These are phyloP conservation scores for Cheirogaleus major DNA, from an alignment of 2,797 vertebrate species.

Conservation along the genomic window DNA sequence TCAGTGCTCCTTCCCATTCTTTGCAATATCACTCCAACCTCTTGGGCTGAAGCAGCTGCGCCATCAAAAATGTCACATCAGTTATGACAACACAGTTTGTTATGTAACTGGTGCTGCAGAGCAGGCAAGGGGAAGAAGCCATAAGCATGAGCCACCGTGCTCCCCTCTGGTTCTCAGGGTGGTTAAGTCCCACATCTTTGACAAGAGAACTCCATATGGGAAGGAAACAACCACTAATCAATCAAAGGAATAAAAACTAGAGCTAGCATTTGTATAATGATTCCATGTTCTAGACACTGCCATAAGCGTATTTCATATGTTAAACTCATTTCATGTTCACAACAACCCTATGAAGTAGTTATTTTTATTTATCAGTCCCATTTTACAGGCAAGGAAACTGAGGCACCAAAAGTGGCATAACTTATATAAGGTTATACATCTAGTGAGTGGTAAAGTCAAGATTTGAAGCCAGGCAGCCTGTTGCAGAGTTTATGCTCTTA, in stretches of 20 bases:
- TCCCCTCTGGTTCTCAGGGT: background rate
- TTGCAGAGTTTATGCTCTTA: background rate
- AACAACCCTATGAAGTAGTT: background rate
- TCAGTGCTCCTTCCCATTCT: conserved; percentile 49
- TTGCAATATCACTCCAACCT: background rate
- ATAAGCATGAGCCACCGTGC: background rate
- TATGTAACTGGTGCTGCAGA: conserved; percentile 74
- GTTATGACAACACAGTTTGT: conserved; percentile 69
- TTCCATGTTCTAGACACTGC: background rate
- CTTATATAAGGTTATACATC: background rate
- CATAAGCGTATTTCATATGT: background rate
- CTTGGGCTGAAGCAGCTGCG: conserved; percentile 48
- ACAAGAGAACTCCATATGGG: background rate
- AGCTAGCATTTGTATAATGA: conserved; percentile 14
- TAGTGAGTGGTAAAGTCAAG: background rate
- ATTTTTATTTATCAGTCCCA: background rate
- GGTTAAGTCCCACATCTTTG: background rate
- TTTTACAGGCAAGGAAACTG: conserved; percentile 23
- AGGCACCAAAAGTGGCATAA: background rate
- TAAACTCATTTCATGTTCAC: background rate
- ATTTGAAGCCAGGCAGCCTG: background rate
- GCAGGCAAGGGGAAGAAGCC: conserved; percentile 54
- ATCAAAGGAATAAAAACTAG: conserved; percentile 40
- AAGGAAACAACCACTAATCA: background rate
- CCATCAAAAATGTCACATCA: conserved; percentile 73